Evolutionary conservation across 1,140 invertebrate genomes (phyloP), one percentile per base, ranked within the genome.

Genomic region (Drosophila paulistorum): DNA sequence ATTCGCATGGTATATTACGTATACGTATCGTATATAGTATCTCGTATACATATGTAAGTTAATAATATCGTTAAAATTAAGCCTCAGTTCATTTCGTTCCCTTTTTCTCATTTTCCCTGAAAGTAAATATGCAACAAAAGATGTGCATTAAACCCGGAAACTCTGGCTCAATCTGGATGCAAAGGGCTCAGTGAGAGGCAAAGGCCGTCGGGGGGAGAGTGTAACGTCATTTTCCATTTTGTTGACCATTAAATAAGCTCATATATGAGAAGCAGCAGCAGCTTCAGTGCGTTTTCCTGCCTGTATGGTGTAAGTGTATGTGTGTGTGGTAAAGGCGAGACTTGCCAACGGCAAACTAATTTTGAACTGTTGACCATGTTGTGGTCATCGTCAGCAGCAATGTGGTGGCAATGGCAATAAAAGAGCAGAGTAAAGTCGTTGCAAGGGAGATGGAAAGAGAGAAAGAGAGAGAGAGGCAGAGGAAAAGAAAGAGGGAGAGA

Each of bases 211-310:
- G 35, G 35, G 35, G 17, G 14, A 4, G 45, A 23, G 17, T 33
- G 57, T 59, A 59, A 59, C 33, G 57, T 59, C 57, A 37, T 59
- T 59, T 59, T 14, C 57, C 57, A 59, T 59, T 59, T 59, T 59
- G 57, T 59, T 59, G 57, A 59, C 57, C 57, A 59, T 59, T 59
- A 59, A 59, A 59, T 59, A 59, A 37, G 57, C 57, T 59, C 57
- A 59, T 59, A 59, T 59, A 59, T 59, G 57, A 20, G n/a, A 37
- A 51, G 45, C 17, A 37, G 26, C 37, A 39, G 37, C 37, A 39
- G 37, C 20, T 51, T 51, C 45, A 51, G 45, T 51, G 45, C 17
- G 45, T 51, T 20, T 0, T 3, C 17, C 10, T 51, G 7, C 14
- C 14, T 48, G 45, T 48, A 9, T 23, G 45, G 5, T 48, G 45